Base-by-base conservation (phyloP, 2,113 vertebrate genomes). In the Bombycilla garrulus region DNA sequence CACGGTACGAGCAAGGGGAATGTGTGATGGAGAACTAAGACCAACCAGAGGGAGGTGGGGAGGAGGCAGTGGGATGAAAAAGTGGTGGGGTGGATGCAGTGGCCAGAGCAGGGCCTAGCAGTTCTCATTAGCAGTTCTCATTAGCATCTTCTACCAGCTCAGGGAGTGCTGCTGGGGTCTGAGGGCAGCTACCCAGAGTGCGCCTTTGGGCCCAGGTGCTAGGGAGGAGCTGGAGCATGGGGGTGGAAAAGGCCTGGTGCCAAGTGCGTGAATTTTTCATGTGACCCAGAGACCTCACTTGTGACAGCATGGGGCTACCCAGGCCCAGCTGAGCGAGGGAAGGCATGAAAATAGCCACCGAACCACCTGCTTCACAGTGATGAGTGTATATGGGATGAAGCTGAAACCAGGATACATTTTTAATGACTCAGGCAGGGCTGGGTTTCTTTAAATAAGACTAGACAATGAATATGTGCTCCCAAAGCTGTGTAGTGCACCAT, bases 381-480 rank as follows among this genome's bases (percentile, higher is more conserved):
- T 92, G 95, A 91, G 92, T 31, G 73, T 93, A 48, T 85, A 58
- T 40, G 93, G 93, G 86, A 81, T 93, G 95, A 95, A 97, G 95
- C 44, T 95, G 96, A 97, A 90, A 96, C 95, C 94, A 77, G 95
- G 84, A 96, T 97, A 45, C 95, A 97, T 97, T 96, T 97, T 97
- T 97, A 97, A 97, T 97, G 96, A 94, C 2, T 45, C 95, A 71
- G 45, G 76, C 84, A 94, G 84, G 96, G 92, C 95, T 96, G 96
- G 78, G 90, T 96, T 97, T 97, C 96, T 92, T 96, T 97, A 97
- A 97, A 95, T 93, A 96, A 96, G 96, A 85, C 54, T 88, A 95
- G 95, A 95, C 93, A 95, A 96, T 88, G 92, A 90, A 50, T 97
- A 79, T 80, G 89, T 86, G 70, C 90, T 97, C 88, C 86, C 0